Evolutionary conservation across 2,888 invertebrate genomes (phyloP), one percentile per base, ranked within the genome.

Genomic region (Dendrolimus pini): DNA sequence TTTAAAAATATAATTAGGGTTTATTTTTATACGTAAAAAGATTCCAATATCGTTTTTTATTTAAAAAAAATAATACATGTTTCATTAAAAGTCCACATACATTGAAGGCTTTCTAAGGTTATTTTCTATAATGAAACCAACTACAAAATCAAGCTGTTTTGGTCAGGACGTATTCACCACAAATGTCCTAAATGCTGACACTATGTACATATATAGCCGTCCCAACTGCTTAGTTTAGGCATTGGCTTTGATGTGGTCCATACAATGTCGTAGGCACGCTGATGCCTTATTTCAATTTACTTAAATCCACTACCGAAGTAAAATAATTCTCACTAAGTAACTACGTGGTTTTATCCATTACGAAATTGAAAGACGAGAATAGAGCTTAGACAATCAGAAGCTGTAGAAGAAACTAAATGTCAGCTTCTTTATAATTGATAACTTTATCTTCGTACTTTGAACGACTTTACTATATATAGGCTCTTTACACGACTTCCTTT

Each of bases 121-220:
- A 3, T 30, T 30, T 30, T 30, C 0, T 30, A 6, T 6, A 85
- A 85, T 84, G 85, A 85, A 79, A 77, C 70, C 72, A 67, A 75
- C 75, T 78, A 76, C 77, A 71, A 80, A 85, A 83, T 83, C 76
- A 79, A 74, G 72, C 69, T 60, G 61, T 60, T 72, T 70, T 69
- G 78, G 74, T 75, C 74, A 60, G 77, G 74, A 75, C 74, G 60
- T 61, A 67, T 72, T 72, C 71, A 70, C 72, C 65, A 66, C 67
- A 77, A 83, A 78, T 77, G 81, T 78, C 75, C 75, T 74, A 72
- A 78, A 83, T 76, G 77, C 78, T 47, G 47, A 47, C 47, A 47
- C 47, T 47, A 12, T 9, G 6, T 30, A 30, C 30, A 30, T 30
- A 30, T 30, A 30, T 30, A 30, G 30, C 30, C 6, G 6, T 30